These are phyloP conservation scores for Phoxinus phoxinus DNA, from an alignment of 2,113 vertebrate genomes.

Conservation along the genomic window DNA sequence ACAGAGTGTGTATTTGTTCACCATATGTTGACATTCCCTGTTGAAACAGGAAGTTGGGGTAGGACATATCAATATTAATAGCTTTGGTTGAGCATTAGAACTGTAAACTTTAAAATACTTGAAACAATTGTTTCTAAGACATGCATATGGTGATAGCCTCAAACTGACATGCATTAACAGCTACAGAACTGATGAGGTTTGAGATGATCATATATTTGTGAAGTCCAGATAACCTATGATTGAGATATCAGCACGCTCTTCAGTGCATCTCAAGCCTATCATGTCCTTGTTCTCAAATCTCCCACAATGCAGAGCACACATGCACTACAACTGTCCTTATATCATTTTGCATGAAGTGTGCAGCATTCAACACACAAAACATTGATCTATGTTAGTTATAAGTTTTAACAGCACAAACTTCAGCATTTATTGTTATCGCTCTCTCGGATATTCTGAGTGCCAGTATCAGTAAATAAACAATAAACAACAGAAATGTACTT, in stretches of 20 bases:
- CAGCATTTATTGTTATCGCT: background rate
- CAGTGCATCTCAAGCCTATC: too few relatives aligned
- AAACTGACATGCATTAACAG: background rate
- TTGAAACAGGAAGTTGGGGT: background rate
- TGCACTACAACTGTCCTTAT: background rate
- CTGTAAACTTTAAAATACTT: too few relatives aligned
- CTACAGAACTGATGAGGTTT: background rate
- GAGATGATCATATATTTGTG: background rate
- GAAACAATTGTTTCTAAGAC: background rate
- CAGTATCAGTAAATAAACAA: background rate
- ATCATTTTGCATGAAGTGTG: background rate
- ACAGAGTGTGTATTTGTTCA: background rate
- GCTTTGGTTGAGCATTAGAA: background rate
- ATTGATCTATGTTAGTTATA: background rate
- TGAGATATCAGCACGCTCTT: background rate
- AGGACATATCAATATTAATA: background rate
- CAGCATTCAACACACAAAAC: background rate
- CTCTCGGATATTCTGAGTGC: background rate
- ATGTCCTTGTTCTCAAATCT: slow-evolving; percentile 4
- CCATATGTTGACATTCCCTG: background rate
- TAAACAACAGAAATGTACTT: background rate
- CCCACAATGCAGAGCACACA: background rate
- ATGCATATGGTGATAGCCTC: background rate
- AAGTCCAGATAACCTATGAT: background rate
- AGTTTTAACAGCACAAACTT: background rate